Conservation (phyloP, 2,888 invertebrate species). For the Apamea sordens region DNA sequence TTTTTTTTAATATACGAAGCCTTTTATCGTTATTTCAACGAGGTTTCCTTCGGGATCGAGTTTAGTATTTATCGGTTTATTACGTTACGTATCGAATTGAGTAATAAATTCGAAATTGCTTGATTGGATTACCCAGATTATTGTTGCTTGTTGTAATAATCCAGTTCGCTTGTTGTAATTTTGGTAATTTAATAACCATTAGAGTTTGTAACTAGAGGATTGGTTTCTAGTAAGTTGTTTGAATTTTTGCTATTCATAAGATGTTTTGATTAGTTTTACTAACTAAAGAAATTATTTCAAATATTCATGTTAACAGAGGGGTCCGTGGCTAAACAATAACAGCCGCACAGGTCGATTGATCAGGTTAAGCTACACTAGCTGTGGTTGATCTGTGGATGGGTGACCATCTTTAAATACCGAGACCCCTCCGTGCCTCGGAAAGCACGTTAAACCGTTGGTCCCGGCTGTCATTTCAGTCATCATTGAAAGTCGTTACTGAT, state of each 20-base stretch:
- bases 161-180: slow-evolving; percentile 18
- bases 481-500: no score
- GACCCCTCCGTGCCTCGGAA: no score
- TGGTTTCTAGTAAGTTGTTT: neutral
- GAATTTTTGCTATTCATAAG: no score
- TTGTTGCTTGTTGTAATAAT: neutral
- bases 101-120: neutral
- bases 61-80: slow-evolving; percentile 16
- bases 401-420: no score
- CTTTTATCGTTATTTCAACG: slow-evolving; percentile 7
- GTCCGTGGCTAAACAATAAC: no score
- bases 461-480: no score
- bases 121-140: slow-evolving; percentile 24
- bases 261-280: neutral
- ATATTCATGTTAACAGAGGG: neutral
- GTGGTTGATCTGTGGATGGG: no score
- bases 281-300: neutral
- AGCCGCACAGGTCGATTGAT: no score
- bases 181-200: neutral
- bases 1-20: neutral
- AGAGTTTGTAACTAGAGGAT: slow-evolving; percentile 5
- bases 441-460: no score
- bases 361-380: no score
- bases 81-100: slow-evolving; percentile 2
- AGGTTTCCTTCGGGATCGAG: neutral